Base-by-base conservation (phyloP, 1,140 invertebrate genomes). In the Meteorus sp. region DNA sequence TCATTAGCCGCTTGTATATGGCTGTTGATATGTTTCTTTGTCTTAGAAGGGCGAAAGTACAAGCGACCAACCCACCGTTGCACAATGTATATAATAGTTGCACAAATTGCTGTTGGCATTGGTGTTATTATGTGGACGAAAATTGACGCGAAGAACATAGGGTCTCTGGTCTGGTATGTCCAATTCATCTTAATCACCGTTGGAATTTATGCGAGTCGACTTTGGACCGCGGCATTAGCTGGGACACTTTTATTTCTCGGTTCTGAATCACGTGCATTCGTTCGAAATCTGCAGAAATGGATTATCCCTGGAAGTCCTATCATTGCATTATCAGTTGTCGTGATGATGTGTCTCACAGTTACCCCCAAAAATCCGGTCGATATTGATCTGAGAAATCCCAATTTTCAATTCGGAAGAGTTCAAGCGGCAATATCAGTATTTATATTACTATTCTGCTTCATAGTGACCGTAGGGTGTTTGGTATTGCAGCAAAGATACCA, bases 141-240 rank as follows among this genome's bases (percentile, higher is more conserved):
- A 64, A 47, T 78, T 7, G 61, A 71, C n/a, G 15, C 59, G 4
- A 48, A 58, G 6, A 59, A 35, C 23, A 50, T 55, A 29, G 70
- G 68, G n/a, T 71, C 70, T n/a, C 1, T 58, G 51, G 17, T 75
- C 17, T 79, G 77, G 77, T 78, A 89, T 62, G 37, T 89, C 1
- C 89, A 93, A 66, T 91, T 91, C 70, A 74, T 85, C 20, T 65
- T 93, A 1, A 89, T 90, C 61, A 85, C 86, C 20, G 78, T 85
- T 41, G 90, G 92, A 19, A 85, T 90, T 22, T 89, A 91, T 66
- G 88, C 89, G 43, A 87, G 89, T 25, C 80, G 93, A 20, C 79
- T 95, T 23, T 95, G 92, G 89, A 92, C 93, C 0, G 86, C 88
- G 11, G 85, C 92, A 53, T 81, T 96, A 45, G 90, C 93, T 13